phyloP scores from a whole-genome alignment of 2,888 invertebrate species.

The Acronicta aceris region DNA sequence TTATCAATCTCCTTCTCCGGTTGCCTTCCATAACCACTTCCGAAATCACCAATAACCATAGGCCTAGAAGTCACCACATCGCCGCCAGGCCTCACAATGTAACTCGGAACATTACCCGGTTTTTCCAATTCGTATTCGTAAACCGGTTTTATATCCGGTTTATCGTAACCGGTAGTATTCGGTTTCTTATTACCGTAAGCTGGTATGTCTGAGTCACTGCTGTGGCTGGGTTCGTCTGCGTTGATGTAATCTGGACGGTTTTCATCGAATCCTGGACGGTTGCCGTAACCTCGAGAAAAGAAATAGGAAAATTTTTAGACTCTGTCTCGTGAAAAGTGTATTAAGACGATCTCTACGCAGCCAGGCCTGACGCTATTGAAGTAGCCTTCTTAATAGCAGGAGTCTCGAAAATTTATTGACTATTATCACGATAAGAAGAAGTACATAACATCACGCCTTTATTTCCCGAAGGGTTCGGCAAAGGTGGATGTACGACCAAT shows the following conservation, averaged over 20 bases:
- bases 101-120: conserved; percentile 73
- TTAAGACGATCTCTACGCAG: too few species aligned
- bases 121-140: conserved; percentile 79
- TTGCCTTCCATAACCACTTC: conserved; percentile 62
- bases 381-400: too few species aligned
- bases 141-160: conserved; percentile 75
- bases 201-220: conserved; percentile 31
- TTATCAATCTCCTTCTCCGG: conserved; percentile 71
- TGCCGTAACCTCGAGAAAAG: conserved; percentile 26
- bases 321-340: background rate
- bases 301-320: background rate
- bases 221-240: conserved; percentile 28
- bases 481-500: too few species aligned
- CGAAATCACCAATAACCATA: conserved; percentile 74
- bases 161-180: conserved; percentile 33
- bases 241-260: conserved; percentile 47
- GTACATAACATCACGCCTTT: too few species aligned
- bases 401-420: too few species aligned
- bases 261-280: conserved; percentile 32
- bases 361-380: too few species aligned
- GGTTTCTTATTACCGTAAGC: conserved; percentile 43
- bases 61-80: conserved; percentile 79
- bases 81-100: conserved; percentile 72
- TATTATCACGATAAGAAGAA: too few species aligned
- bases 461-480: too few species aligned